Percentiles rank a stretch among this genome's conserved stretches.
phyloP scores from a whole-genome alignment of 2,888 invertebrate species.

The Alviniconcha strummeri region DNA sequence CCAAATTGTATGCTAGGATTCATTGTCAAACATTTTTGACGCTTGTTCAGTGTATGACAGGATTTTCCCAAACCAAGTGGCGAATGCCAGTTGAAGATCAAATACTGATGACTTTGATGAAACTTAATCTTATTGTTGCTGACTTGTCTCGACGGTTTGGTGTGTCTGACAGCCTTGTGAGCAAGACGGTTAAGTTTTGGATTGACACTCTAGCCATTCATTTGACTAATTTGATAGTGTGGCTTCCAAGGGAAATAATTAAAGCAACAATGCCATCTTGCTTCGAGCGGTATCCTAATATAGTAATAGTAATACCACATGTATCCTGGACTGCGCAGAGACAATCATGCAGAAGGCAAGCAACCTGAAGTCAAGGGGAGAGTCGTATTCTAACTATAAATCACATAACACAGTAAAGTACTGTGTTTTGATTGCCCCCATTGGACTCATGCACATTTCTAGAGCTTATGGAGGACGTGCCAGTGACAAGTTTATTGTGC shows the following conservation, averaged over 20 bases:
- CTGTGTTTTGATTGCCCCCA: conserved; percentile 42
- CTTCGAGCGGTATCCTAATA: no score
- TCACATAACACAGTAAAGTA: conserved; percentile 44
- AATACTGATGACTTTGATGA: not conserved
- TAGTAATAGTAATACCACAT: not conserved
- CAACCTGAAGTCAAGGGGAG: conserved; percentile 34
- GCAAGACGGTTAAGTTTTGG: not conserved
- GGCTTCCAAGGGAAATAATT: not conserved
- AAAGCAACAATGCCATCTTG: not conserved
- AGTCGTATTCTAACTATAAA: conserved; percentile 43
- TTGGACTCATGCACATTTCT: conserved; percentile 40
- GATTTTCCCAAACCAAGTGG: no score
- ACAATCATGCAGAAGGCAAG: conserved; percentile 2
- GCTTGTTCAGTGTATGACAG: no score
- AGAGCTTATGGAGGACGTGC: conserved; percentile 42
- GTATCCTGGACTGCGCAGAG: not conserved
- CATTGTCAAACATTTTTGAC: no score
- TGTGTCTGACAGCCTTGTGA: not conserved
- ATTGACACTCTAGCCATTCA: no score
- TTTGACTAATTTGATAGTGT: no score
- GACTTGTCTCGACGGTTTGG: not conserved
- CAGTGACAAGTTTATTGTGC: conserved; percentile 40
- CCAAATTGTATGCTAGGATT: no score
- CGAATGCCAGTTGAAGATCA: no score
- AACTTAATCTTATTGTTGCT: not conserved